phyloP scores from a whole-genome alignment of 2,113 vertebrate genomes.

The Indri indri region DNA sequence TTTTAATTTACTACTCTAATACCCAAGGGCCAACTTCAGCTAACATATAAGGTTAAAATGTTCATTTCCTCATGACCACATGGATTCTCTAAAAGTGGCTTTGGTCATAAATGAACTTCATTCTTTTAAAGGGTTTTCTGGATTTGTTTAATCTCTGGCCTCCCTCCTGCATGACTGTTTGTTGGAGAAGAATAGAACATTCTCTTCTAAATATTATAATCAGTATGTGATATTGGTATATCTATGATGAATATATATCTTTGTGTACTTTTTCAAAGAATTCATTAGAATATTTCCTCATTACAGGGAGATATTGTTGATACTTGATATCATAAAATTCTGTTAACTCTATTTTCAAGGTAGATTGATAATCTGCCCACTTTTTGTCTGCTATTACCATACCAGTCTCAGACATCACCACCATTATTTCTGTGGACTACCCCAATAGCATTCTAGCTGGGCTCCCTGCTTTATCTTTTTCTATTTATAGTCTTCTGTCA shows the following conservation, averaged over 20 bases:
- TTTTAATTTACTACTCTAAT: slow-evolving; percentile 22
- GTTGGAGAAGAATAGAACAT: not conserved
- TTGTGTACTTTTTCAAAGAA: not conserved
- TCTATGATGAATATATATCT: not conserved
- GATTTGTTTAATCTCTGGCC: not conserved
- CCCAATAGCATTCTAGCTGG: too few species aligned
- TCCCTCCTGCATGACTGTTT: not conserved
- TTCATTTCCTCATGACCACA: not conserved
- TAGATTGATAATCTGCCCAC: not conserved
- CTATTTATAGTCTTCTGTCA: not conserved
- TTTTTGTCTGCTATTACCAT: not conserved
- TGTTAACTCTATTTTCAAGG: not conserved
- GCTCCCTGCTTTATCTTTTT: not conserved
- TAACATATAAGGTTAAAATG: not conserved
- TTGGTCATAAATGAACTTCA: not conserved
- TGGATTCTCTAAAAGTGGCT: not conserved
- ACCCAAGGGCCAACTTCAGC: not conserved
- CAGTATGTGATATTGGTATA: not conserved
- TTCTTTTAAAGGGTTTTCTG: not conserved
- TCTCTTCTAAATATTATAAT: not conserved
- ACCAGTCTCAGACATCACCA: not conserved
- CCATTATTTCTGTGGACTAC: not conserved
- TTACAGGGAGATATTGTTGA: not conserved
- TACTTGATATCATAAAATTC: slow-evolving; percentile 3
- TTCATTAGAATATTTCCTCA: not conserved